Conservation (phyloP, 2,113 vertebrate genomes). For the Isichthys henryi region DNA sequence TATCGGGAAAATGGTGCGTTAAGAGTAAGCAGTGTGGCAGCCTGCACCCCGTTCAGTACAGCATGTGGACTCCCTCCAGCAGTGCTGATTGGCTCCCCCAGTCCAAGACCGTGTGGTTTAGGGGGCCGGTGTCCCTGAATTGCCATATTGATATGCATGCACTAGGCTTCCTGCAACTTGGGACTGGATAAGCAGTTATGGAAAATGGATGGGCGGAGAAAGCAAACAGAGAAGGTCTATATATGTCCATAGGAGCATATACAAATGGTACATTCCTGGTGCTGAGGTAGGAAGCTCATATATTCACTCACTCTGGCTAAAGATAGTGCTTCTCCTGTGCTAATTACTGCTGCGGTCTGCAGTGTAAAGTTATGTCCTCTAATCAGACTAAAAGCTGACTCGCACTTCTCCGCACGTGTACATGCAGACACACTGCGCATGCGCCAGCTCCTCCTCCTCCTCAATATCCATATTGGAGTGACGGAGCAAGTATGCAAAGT, state of each 20-base stretch:
- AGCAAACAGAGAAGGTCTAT: not conserved
- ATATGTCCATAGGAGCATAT: constrained; percentile 1
- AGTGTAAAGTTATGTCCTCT: constrained; percentile 43
- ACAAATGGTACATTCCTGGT: not conserved
- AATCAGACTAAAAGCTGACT: not conserved
- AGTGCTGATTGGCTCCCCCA: not conserved
- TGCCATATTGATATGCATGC: not conserved
- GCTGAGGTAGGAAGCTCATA: constrained; percentile 47
- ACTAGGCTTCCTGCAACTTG: not conserved
- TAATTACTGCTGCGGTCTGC: constrained; percentile 47
- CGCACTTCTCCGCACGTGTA: too few relatives aligned
- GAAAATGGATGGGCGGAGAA: not conserved
- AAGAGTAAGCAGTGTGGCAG: not conserved
- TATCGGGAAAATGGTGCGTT: not conserved
- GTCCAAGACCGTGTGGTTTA: not conserved
- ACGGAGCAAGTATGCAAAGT: too few relatives aligned
- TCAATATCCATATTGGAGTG: too few relatives aligned
- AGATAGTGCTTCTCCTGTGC: constrained; percentile 50
- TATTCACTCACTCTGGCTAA: constrained; percentile 52
- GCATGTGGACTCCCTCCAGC: not conserved
- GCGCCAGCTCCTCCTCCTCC: too few relatives aligned
- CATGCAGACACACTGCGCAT: too few relatives aligned
- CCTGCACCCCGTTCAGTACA: not conserved
- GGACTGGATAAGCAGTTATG: not conserved
- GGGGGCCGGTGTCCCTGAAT: not conserved